These are phyloP conservation scores for Drosophila malerkotliana DNA, from an alignment of 1,140 invertebrate species.

Conservation along the genomic window DNA sequence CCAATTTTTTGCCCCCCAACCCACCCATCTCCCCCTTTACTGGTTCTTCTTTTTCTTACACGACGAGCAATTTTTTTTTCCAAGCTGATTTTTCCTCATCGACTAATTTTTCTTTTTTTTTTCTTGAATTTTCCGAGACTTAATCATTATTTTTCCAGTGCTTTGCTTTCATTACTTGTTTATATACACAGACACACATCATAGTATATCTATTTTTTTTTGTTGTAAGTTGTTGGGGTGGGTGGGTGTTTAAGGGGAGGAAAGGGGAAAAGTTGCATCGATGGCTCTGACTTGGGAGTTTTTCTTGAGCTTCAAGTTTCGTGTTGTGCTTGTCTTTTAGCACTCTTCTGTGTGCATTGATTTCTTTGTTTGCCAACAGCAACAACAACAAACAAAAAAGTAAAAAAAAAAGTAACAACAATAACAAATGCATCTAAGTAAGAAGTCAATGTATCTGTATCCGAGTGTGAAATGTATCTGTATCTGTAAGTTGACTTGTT, in stretches of 20 bases:
- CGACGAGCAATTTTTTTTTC: slow-evolving; percentile 37
- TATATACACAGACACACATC: slow-evolving; percentile 28
- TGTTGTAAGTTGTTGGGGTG: slow-evolving; percentile 10
- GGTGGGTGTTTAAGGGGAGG: neutral
- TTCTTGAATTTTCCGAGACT: slow-evolving; percentile 50
- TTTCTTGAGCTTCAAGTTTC: slow-evolving; percentile 20
- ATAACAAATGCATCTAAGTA: slow-evolving; percentile 38
- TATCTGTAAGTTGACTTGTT: slow-evolving; percentile 64
- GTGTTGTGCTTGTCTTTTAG: slow-evolving; percentile 58
- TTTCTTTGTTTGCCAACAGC: slow-evolving; percentile 63
- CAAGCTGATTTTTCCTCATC: slow-evolving; percentile 58
- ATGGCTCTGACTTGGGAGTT: slow-evolving; percentile 28
- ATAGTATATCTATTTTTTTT: slow-evolving; percentile 4
- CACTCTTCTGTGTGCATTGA: slow-evolving; percentile 64
- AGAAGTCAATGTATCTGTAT: slow-evolving; percentile 19
- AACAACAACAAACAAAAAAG: slow-evolving; percentile 18
- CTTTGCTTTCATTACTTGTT: slow-evolving; percentile 76
- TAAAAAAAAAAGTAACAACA: slow-evolving; percentile 14
- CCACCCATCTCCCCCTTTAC: slow-evolving; percentile 7
- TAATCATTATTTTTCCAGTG: slow-evolving; percentile 78
- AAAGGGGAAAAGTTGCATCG: neutral
- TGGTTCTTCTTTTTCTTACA: slow-evolving; percentile 1
- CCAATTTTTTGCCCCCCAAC: slow-evolving; percentile 50
- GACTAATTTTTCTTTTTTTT: slow-evolving; percentile 66
- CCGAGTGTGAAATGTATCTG: slow-evolving; percentile 12